Conservation (phyloP, 2,113 vertebrate species). For the Sorex fumeus region DNA sequence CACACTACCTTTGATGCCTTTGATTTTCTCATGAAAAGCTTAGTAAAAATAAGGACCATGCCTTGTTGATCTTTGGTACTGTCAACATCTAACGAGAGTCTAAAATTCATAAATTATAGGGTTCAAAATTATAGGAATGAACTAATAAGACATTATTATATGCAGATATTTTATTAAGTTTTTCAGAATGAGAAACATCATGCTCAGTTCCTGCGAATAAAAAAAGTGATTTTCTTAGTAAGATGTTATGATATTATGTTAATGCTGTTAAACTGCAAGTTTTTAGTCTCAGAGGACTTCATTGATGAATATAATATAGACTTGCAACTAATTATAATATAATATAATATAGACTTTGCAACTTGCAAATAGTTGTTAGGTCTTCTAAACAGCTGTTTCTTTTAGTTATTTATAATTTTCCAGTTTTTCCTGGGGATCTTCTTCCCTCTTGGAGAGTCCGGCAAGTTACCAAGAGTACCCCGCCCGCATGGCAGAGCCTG, state of each 20-base stretch:
- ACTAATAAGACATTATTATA: background rate
- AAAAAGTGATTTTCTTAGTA: background rate
- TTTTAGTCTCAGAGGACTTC: background rate
- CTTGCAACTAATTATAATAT: no score
- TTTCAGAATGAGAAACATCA: slow-evolving; percentile 10
- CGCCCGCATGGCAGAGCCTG: no score
- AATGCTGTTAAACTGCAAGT: background rate
- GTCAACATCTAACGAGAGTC: background rate
- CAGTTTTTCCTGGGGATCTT: no score
- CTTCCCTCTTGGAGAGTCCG: no score
- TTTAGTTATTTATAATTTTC: slow-evolving; percentile 4
- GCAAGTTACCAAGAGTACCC: no score
- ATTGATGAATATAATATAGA: background rate
- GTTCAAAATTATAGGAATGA: background rate
- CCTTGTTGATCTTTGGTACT: background rate
- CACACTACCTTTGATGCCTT: background rate
- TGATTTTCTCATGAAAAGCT: background rate
- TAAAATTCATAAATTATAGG: background rate
- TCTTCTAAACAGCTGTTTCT: background rate
- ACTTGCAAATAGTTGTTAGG: background rate
- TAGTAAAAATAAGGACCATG: background rate
- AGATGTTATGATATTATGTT: background rate
- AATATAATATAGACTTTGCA: background rate
- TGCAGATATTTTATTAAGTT: background rate
- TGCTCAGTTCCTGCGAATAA: background rate